phyloP scores from a whole-genome alignment of 2,888 invertebrate genomes.

The Drosophila ezoana region DNA sequence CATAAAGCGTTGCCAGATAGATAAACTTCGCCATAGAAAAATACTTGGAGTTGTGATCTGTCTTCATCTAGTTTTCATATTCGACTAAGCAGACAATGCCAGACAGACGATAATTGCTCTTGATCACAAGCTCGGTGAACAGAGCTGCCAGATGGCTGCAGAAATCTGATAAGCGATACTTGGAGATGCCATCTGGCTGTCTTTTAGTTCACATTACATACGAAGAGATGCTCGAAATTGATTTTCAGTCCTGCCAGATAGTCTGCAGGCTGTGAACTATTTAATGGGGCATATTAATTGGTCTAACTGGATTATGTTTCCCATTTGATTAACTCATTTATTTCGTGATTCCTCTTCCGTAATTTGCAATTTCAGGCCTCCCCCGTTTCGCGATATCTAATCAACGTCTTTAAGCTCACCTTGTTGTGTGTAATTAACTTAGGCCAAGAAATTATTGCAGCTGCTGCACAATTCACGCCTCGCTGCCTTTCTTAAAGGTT shows the following conservation, averaged over 20 bases:
- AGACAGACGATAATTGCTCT: no score
- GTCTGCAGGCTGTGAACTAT: no score
- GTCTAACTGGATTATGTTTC: background rate
- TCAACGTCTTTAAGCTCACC: constrained; percentile 33
- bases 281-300: background rate
- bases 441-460: constrained; percentile 45
- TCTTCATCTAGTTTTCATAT: no score
- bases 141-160: no score
- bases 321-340: background rate
- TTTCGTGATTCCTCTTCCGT: constrained; percentile 22
- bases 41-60: background rate
- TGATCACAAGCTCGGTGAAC: no score
- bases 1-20: background rate
- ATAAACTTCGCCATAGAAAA: background rate
- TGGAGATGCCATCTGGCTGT: no score
- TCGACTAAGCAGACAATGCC: no score
- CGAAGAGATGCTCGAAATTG: no score
- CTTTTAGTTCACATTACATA: no score
- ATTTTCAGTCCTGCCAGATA: no score
- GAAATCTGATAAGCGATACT: no score
- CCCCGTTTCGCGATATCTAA: constrained; percentile 23
- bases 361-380: constrained; percentile 6
- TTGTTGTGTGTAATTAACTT: constrained; percentile 49
- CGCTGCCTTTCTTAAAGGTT: constrained; percentile 47
- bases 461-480: constrained; percentile 61